These are phyloP conservation scores for Watsonalla binaria DNA, from an alignment of 2,888 invertebrate genomes.

Conservation along the genomic window DNA sequence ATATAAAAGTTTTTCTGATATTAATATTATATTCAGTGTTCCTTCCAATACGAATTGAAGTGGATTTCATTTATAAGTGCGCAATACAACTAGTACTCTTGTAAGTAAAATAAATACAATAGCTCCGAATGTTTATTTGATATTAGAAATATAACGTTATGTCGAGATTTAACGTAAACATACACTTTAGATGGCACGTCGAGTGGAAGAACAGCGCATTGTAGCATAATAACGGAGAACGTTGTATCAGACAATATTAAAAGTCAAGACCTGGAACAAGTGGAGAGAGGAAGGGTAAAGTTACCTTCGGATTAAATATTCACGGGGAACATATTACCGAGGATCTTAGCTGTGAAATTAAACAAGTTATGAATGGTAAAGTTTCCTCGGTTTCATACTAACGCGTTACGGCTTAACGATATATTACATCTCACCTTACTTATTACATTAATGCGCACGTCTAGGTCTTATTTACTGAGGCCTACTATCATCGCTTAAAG, in stretches of 20 bases:
- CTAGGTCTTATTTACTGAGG: too few relatives aligned
- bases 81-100: too few relatives aligned
- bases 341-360: constrained; percentile 49
- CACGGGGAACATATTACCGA: constrained; percentile 42
- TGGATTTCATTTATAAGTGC: too few relatives aligned
- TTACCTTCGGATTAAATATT: constrained; percentile 43
- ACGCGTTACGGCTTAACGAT: constrained; percentile 35
- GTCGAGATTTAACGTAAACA: too few relatives aligned
- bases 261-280: constrained; percentile 44
- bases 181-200: not conserved
- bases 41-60: too few relatives aligned
- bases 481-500: too few relatives aligned
- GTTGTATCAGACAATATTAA: constrained; percentile 30
- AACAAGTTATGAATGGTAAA: constrained; percentile 56
- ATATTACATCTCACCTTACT: not conserved
- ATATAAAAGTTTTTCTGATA: too few relatives aligned
- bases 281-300: constrained; percentile 42
- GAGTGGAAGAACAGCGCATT: not conserved
- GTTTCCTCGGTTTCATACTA: constrained; percentile 42
- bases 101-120: too few relatives aligned
- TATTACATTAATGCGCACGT: not conserved
- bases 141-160: too few relatives aligned
- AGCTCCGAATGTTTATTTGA: too few relatives aligned
- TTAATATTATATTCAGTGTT: too few relatives aligned
- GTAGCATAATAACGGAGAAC: not conserved